Conservation (phyloP, 1,140 invertebrate species). For the Bombus pascuorum region DNA sequence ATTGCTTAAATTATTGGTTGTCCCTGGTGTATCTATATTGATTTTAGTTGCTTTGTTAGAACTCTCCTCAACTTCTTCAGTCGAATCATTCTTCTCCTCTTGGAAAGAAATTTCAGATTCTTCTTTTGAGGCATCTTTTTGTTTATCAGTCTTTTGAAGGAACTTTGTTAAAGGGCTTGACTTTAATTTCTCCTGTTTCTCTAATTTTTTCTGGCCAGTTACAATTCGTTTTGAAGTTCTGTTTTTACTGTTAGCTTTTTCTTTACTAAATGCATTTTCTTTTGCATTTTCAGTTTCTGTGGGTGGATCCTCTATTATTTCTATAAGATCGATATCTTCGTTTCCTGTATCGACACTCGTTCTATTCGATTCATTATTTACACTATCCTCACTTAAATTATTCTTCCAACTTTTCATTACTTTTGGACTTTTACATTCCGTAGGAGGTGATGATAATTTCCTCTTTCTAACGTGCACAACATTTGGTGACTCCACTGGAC, state of each 20-base stretch:
- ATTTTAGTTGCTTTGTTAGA: neutral
- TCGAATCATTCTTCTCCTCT: constrained; percentile 69
- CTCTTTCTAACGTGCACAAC: constrained; percentile 72
- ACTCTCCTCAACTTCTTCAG: constrained; percentile 23
- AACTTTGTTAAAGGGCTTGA: constrained; percentile 70
- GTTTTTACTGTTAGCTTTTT: constrained; percentile 13
- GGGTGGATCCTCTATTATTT: neutral
- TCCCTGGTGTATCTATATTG: constrained; percentile 15
- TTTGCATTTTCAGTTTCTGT: constrained; percentile 18
- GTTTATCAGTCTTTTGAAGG: constrained; percentile 68
- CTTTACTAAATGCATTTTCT: constrained; percentile 43
- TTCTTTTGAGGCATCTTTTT: constrained; percentile 47
- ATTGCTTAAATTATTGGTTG: constrained; percentile 11
- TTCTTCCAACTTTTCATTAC: constrained; percentile 74
- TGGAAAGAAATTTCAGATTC: constrained; percentile 25
- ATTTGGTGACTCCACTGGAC: constrained; percentile 64
- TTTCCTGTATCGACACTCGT: neutral
- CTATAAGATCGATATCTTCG: neutral
- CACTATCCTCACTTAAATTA: constrained; percentile 47
- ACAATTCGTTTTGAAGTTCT: constrained; percentile 34
- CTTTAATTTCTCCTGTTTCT: constrained; percentile 60
- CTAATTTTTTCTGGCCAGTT: constrained; percentile 54
- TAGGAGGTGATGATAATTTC: constrained; percentile 70
- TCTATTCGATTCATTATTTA: neutral
- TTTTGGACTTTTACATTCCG: constrained; percentile 70